Percentiles rank a stretch among this genome's conserved stretches.
These are phyloP conservation scores for Myodes glareolus DNA, from an alignment of 2,113 vertebrate genomes.

Conservation along the genomic window DNA sequence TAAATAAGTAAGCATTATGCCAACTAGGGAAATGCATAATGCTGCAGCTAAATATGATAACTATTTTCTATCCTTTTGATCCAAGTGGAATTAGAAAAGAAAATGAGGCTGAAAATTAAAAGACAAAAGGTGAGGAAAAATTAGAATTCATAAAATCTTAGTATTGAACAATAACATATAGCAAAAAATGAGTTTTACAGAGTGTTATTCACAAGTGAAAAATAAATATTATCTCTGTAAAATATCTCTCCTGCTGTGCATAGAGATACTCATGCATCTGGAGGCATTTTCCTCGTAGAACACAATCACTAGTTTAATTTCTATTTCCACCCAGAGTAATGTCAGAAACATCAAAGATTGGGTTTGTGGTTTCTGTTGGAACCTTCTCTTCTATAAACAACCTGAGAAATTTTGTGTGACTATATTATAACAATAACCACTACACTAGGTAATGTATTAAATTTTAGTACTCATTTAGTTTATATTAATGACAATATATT, in stretches of 20 bases:
- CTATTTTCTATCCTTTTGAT: neutral
- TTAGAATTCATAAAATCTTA: neutral
- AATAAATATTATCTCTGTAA: neutral
- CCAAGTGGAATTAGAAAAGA: neutral
- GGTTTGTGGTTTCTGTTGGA: neutral
- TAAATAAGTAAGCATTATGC: neutral
- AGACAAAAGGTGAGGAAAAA: neutral
- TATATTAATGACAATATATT: conserved; percentile 28
- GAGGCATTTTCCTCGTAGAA: neutral
- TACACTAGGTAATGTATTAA: neutral
- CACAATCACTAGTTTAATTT: neutral
- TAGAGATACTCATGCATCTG: neutral
- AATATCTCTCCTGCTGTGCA: neutral
- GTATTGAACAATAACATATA: neutral
- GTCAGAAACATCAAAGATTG: neutral
- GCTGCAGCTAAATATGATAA: neutral
- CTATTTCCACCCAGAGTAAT: neutral
- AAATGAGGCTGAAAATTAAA: neutral
- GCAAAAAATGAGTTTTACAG: conserved; percentile 1
- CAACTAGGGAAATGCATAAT: neutral
- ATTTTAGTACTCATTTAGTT: neutral
- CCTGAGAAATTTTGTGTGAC: neutral
- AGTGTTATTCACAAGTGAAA: neutral
- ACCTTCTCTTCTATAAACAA: neutral
- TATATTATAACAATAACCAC: neutral